Conservation (phyloP, 2,888 invertebrate species). For the Ectemnius continuus region DNA sequence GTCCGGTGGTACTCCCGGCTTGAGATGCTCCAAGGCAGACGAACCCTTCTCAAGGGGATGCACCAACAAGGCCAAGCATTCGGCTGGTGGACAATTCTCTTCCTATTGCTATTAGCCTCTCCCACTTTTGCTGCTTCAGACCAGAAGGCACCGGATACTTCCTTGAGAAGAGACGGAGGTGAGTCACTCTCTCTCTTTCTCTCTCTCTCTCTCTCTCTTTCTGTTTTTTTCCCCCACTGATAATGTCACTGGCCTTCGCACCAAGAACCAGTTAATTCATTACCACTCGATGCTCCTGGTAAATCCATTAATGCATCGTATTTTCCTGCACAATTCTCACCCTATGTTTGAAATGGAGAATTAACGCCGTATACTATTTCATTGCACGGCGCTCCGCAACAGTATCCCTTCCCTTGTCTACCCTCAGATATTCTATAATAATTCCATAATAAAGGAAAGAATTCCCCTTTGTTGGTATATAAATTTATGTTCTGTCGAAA, state of each 20-base stretch:
- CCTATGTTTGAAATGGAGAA: no score
- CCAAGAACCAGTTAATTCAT: no score
- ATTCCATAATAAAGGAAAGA: no score
- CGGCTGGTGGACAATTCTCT: slow-evolving; percentile 46
- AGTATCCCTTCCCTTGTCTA: no score
- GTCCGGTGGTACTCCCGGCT: slow-evolving; percentile 68
- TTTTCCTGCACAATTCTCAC: no score
- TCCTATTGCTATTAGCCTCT: slow-evolving; percentile 45
- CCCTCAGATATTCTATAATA: no score
- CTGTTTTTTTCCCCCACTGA: not conserved
- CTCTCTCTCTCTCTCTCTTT: not conserved
- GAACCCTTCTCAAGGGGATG: slow-evolving; percentile 15
- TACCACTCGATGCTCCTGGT: no score
- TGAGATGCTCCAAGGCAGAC: slow-evolving; percentile 7
- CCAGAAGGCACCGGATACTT: slow-evolving; percentile 22
- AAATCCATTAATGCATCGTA: no score
- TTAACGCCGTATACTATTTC: no score
- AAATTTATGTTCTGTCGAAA: no score
- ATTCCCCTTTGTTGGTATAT: no score
- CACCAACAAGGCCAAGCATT: slow-evolving; percentile 26
- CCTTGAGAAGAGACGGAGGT: slow-evolving; percentile 53
- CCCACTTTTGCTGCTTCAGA: slow-evolving; percentile 39
- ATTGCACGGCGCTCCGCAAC: no score
- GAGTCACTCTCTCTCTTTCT: slow-evolving; percentile 35
- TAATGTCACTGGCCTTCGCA: not conserved